Evolutionary conservation across 2,113 vertebrate species (phyloP), one percentile per base, ranked within the genome.

Genomic region (Chaetops frenatus): DNA sequence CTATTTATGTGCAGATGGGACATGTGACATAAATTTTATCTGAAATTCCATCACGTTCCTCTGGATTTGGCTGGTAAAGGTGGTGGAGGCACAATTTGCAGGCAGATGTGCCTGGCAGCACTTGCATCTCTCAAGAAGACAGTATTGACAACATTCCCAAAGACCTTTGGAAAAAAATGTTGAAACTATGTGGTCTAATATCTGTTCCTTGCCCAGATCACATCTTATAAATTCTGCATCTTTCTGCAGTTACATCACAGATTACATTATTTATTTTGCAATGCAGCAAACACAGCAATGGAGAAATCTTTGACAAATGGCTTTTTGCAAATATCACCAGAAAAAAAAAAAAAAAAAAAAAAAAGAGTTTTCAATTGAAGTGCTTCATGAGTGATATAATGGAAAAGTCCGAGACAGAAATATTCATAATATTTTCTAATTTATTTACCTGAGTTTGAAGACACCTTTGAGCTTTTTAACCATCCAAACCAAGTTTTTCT

Each of bases 221-320:
- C 70, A 44, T 73, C 67, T 51, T 44, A 95, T 42, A n/a, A 69
- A 91, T 94, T 83, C 67, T 57, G 74, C 71, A 79, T 92, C 90
- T 95, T 72, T 92, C 94, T 73, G 35, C 81, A 66, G 50, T 91
- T 92, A 73, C 84, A 78, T 77, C 89, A 31, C 77, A 42, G 62
- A 38, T 83, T 91, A 47, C 81, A 48, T 82, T 77, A 69, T 66
- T 95, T 87, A 70, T 82, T 90, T 92, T 90, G 58, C 60, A 73
- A 66, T 58, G 31, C 57, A 81, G 71, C 62, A 86, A 80, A 88
- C 25, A 15, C 27, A 6, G 36, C 56, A 36, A 3, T 6, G 36
- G 81, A 40, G 65, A 35, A 92, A 71, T 28, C 70, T 53, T 66
- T 47, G 81, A 73, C 73, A 90, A 80, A 88, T 45, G 56, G 42